These are phyloP conservation scores for Poecilia wingei DNA, from an alignment of 2,797 vertebrate genomes.

Conservation along the genomic window DNA sequence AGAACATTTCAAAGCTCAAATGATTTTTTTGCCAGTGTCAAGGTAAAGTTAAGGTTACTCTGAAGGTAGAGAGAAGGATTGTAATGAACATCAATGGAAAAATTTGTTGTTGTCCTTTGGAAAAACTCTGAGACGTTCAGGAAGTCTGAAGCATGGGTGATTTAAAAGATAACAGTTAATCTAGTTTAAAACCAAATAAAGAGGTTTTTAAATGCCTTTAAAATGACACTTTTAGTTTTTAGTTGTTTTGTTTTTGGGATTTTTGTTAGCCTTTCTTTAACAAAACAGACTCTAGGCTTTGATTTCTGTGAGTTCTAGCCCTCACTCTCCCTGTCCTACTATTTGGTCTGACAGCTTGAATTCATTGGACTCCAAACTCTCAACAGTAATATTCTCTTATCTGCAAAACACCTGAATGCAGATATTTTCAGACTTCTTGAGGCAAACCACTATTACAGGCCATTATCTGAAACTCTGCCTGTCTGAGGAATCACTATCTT, in stretches of 20 bases:
- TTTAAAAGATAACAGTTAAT: not conserved
- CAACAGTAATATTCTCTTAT: not conserved
- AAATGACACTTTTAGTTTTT: not conserved
- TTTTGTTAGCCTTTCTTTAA: not conserved
- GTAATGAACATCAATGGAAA: not conserved
- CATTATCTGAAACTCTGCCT: not conserved
- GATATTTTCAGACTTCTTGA: conserved; percentile 15
- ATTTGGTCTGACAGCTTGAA: not conserved
- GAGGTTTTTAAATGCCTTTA: not conserved
- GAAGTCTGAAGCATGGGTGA: not conserved
- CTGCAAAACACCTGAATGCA: conserved; percentile 24
- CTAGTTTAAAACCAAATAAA: not conserved
- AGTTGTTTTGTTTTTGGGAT: too few species aligned
- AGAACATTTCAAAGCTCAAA: not conserved
- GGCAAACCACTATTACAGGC: not conserved
- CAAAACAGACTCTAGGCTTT: not conserved
- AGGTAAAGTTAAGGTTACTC: not conserved
- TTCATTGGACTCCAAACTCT: not conserved
- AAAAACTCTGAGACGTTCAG: not conserved
- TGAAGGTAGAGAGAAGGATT: not conserved
- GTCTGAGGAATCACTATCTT: not conserved
- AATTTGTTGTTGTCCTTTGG: not conserved
- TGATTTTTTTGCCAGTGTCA: not conserved
- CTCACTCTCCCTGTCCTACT: not conserved
- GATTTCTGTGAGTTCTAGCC: not conserved